A percentile compares a stretch with the other conserved stretches of the same genome.
Evolutionary conservation across 1,140 invertebrate species (phyloP).

Genomic region (Trachelipus rathkii): DNA sequence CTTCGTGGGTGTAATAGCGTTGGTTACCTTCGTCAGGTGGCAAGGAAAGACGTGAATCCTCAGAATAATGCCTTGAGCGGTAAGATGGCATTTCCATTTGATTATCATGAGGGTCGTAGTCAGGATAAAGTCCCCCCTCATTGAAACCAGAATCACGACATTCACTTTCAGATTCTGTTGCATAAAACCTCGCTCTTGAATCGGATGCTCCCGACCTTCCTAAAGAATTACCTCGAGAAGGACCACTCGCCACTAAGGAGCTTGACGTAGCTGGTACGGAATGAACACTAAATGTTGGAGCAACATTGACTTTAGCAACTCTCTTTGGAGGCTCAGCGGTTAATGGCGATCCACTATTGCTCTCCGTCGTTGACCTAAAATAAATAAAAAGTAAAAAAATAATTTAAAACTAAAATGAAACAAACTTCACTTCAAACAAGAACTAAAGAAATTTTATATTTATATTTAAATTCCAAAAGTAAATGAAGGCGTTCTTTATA

Average conservation of each 20-base stretch:
- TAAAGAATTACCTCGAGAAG: conserved; percentile 21
- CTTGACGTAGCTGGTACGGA: conserved; percentile 21
- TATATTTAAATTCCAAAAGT: no score
- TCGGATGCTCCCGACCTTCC: conserved; percentile 27
- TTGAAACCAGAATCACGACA: conserved; percentile 45
- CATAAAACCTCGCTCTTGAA: not conserved
- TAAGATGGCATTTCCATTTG: not conserved
- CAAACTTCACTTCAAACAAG: no score
- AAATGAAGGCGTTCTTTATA: no score
- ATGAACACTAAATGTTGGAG: not conserved
- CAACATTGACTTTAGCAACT: not conserved
- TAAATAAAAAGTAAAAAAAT: not conserved
- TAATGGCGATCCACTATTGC: not conserved
- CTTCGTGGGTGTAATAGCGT: conserved; percentile 23
- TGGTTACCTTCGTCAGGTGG: conserved; percentile 24
- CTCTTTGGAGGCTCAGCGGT: not conserved
- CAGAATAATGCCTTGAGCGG: conserved; percentile 43
- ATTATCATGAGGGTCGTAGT: conserved; percentile 11
- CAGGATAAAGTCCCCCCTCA: conserved; percentile 39
- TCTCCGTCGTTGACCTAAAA: not conserved
- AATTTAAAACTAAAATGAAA: no score
- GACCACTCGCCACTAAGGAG: conserved; percentile 19
- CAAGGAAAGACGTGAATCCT: conserved; percentile 39
- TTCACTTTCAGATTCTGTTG: conserved; percentile 44
- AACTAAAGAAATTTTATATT: no score